Conservation (phyloP, 2,113 vertebrate genomes). For the Ibidorhyncha struthersii region DNA sequence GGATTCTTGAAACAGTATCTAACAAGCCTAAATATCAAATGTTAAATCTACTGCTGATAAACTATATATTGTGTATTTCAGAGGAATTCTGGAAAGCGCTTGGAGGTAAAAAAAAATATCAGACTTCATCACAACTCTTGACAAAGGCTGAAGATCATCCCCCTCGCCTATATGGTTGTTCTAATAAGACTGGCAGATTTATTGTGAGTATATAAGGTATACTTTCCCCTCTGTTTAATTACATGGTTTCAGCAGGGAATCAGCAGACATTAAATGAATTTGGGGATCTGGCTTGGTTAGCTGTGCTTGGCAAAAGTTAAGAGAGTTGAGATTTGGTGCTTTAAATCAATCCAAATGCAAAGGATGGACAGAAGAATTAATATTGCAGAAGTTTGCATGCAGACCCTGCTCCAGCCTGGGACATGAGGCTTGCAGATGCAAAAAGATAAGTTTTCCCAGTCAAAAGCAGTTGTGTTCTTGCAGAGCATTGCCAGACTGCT, state of each 20-base stretch:
- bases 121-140: slow-evolving; percentile 84
- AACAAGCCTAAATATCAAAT: not conserved
- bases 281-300: not conserved
- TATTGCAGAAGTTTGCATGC: not conserved
- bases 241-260: not conserved
- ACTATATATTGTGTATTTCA: slow-evolving; percentile 60
- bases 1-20: not conserved
- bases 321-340: not conserved
- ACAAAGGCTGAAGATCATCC: slow-evolving; percentile 73
- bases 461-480: not conserved
- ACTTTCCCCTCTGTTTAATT: not conserved
- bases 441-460: not conserved
- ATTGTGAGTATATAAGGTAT: slow-evolving; percentile 74
- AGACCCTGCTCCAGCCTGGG: not conserved
- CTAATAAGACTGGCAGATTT: slow-evolving; percentile 91
- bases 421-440: not conserved
- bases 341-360: not conserved
- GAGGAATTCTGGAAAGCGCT: slow-evolving; percentile 85
- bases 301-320: not conserved
- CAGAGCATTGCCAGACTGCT: not conserved
- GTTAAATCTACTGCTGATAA: not conserved
- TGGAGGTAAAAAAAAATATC: slow-evolving; percentile 85
- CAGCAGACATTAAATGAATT: not conserved
- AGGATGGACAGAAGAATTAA: not conserved
- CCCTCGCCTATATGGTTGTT: slow-evolving; percentile 87